phyloP scores from a whole-genome alignment of 2,888 invertebrate species.

The Rotaria socialis region DNA sequence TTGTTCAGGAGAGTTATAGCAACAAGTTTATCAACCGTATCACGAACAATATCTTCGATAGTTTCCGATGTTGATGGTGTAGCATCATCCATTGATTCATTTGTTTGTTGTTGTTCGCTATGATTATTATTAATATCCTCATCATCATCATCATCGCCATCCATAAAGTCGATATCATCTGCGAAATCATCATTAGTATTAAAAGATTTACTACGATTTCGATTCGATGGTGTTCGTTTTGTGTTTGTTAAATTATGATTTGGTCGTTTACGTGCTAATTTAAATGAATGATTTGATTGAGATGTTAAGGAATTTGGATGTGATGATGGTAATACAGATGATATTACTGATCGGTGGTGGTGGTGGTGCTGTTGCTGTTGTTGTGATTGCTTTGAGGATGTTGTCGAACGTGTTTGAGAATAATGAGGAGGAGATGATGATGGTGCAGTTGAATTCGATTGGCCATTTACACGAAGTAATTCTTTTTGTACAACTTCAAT shows the following conservation, averaged over 20 bases:
- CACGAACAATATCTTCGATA: slow-evolving; percentile 18
- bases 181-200: neutral
- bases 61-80: neutral
- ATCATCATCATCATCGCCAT: neutral
- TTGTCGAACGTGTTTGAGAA: neutral
- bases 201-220: neutral
- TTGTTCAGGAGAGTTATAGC: neutral
- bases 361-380: neutral
- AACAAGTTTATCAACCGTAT: slow-evolving; percentile 16
- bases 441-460: neutral
- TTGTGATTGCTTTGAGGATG: neutral
- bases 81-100: neutral
- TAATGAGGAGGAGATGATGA: slow-evolving; percentile 1
- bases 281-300: slow-evolving; percentile 33
- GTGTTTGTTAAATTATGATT: neutral
- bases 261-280: neutral
- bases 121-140: slow-evolving; percentile 8
- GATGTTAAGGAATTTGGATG: slow-evolving; percentile 28
- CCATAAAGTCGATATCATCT: neutral
- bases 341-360: neutral
- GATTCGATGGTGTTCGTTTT: neutral
- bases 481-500: slow-evolving; percentile 37
- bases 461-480: slow-evolving; percentile 17
- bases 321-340: slow-evolving; percentile 31
- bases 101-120: neutral